Evolutionary conservation across 1,140 invertebrate genomes (phyloP).

Genomic region (Doryteuthis pealeii): DNA sequence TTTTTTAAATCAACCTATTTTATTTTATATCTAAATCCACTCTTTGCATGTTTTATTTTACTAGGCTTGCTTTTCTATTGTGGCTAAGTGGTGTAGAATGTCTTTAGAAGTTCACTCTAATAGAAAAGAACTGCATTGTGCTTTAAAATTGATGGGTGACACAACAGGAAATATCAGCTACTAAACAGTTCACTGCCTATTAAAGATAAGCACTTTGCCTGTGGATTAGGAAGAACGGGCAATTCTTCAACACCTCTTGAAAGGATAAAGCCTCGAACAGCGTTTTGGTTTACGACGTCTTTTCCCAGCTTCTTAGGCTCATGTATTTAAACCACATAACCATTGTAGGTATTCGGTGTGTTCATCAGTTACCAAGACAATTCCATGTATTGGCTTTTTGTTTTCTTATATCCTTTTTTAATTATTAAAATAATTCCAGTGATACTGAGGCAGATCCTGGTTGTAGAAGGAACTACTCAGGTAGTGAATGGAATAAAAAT

Average conservation of each 20-base stretch:
- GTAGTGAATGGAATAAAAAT: too few relatives aligned
- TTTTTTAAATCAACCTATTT: too few relatives aligned
- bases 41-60: too few relatives aligned
- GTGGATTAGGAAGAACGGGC: slow-evolving; percentile 90
- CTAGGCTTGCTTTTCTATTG: too few relatives aligned
- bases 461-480: too few relatives aligned
- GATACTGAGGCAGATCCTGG: too few relatives aligned
- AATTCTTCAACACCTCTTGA: slow-evolving; percentile 89
- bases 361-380: slow-evolving; percentile 91
- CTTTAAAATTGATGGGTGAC: slow-evolving; percentile 98
- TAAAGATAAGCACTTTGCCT: slow-evolving; percentile 94
- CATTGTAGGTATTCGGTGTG: slow-evolving; percentile 95
- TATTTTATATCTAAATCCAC: too few relatives aligned
- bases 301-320: slow-evolving; percentile 95
- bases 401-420: too few relatives aligned
- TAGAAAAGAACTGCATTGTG: slow-evolving; percentile 98
- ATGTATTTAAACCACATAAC: slow-evolving; percentile 96
- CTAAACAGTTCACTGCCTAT: slow-evolving; percentile 90
- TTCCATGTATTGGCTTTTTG: slow-evolving; percentile 91
- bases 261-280: slow-evolving; percentile 94
- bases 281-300: slow-evolving; percentile 87
- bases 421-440: too few relatives aligned
- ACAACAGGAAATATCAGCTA: slow-evolving; percentile 94
- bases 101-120: too few relatives aligned
- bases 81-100: too few relatives aligned